Evolutionary conservation across 2,797 vertebrate species (phyloP), one percentile per base, ranked within the genome.

Genomic region (Macrochelys suwanniensis): DNA sequence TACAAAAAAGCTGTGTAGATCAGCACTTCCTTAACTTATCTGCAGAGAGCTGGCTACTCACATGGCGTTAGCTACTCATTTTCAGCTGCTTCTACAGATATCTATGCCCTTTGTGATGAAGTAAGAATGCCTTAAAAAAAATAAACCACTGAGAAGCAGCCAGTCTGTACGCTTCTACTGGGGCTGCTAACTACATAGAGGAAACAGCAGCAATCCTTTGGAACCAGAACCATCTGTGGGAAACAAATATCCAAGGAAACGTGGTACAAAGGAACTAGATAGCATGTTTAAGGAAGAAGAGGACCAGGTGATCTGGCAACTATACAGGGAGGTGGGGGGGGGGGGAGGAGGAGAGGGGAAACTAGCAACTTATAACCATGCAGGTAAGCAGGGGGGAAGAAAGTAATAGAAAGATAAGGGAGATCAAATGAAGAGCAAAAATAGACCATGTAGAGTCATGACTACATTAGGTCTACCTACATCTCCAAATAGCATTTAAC

Each of bases 291-390:
- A 88, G 84, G 88, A 80, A 84, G 33, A 91, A 84, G 57, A 87
- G 80, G 97, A 84, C 85, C 89, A 93, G 90, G 93, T 93, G 54
- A 82, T 82, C 89, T 95, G 95, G 95, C 89, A 89, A 45, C 15
- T 86, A 89, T n/a, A 80, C 95, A 97, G 33, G 83, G 76, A 79
- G 78, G 4, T 6, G 90, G 76, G 19, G 78, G 92, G 80, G 4
- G 80, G 78, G 88, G 81, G 93, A 59, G 82, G 84, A 91, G 51
- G 92, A 3, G 28, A 95, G 86, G 37, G 37, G 37, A 42, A 42
- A 42, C 37, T 42, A 42, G 54, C 79, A 88, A 96, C 87, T 97
- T 93, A 89, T 89, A 97, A 93, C 87, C 87, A 78, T 76, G 78
- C 87, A 93, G 89, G 89, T 82, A 71, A 89, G 54, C 47, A 93